Percentiles rank a stretch among this genome's conserved stretches.
Conservation (phyloP, 2,113 vertebrate genomes). For the Lontra canadensis region DNA sequence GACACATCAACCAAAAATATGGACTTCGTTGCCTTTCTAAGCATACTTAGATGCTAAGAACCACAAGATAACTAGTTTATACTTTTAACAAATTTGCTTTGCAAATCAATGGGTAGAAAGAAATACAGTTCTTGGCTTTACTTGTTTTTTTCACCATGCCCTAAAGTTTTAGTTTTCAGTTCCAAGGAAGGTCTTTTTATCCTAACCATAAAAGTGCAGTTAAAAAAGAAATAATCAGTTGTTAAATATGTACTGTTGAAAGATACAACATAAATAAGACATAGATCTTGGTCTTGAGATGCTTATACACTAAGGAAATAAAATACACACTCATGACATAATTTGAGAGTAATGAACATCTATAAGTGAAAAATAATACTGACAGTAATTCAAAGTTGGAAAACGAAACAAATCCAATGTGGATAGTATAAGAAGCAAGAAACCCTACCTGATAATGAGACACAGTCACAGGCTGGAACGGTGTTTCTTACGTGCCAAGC, state of each 20-base stretch:
- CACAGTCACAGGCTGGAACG: not conserved
- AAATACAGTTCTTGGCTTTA: not conserved
- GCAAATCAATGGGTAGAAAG: not conserved
- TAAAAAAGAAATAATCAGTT: conserved; percentile 17
- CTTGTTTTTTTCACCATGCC: not conserved
- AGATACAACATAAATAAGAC: conserved; percentile 23
- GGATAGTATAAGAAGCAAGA: not conserved
- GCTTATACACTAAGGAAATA: conserved; percentile 50
- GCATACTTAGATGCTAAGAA: not conserved
- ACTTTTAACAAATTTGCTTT: conserved; percentile 2
- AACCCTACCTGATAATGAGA: not conserved
- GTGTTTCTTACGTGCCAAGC: not conserved
- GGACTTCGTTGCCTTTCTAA: not conserved
- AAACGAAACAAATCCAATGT: not conserved
- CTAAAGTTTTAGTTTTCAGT: not conserved
- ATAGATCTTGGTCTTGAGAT: not conserved
- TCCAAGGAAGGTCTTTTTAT: conserved; percentile 36
- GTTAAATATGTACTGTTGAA: conserved; percentile 49
- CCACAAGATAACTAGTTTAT: not conserved
- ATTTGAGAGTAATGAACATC: conserved; percentile 32
- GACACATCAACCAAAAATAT: not conserved
- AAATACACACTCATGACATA: not conserved
- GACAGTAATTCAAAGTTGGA: not conserved
- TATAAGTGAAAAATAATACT: not conserved
- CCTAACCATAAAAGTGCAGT: not conserved